phyloP scores from a whole-genome alignment of 2,888 invertebrate genomes.

The Pterobdella sp. region DNA sequence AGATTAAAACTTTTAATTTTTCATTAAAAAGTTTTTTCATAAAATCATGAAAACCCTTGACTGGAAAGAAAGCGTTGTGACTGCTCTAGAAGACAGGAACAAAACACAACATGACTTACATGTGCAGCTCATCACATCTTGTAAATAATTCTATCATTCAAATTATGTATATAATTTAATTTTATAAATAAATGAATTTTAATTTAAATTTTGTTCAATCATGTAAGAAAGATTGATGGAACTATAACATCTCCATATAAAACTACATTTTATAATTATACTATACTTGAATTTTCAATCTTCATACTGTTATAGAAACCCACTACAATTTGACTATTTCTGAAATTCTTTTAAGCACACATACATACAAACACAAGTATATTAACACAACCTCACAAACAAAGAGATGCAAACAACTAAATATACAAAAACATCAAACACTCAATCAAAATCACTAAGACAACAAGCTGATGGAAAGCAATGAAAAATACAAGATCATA shows the following conservation, averaged over 20 bases:
- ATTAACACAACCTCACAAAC: too few relatives aligned
- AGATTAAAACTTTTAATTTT: not conserved
- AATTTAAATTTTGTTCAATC: too few relatives aligned
- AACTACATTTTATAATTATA: too few relatives aligned
- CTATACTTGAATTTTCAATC: too few relatives aligned
- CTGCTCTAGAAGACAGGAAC: conserved; percentile 4
- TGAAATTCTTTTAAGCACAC: too few relatives aligned
- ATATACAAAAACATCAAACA: too few relatives aligned
- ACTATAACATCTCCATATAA: too few relatives aligned
- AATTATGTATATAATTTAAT: not conserved
- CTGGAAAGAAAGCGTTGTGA: conserved; percentile 3
- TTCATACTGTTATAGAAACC: too few relatives aligned
- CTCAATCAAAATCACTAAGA: conserved; percentile 61
- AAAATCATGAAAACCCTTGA: not conserved
- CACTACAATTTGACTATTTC: too few relatives aligned
- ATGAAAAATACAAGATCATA: conserved; percentile 70
- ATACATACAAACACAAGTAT: too few relatives aligned
- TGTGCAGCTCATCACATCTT: not conserved
- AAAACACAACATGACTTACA: conserved; percentile 1
- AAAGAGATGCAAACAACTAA: too few relatives aligned
- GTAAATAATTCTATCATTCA: not conserved
- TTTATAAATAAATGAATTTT: not conserved
- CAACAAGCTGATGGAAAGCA: conserved; percentile 75
- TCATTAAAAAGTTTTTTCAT: not conserved
- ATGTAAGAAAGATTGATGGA: too few relatives aligned